Percentiles rank a stretch among this genome's conserved stretches.
phyloP scores from a whole-genome alignment of 2,113 vertebrate species.

The Trogon melanurus region DNA sequence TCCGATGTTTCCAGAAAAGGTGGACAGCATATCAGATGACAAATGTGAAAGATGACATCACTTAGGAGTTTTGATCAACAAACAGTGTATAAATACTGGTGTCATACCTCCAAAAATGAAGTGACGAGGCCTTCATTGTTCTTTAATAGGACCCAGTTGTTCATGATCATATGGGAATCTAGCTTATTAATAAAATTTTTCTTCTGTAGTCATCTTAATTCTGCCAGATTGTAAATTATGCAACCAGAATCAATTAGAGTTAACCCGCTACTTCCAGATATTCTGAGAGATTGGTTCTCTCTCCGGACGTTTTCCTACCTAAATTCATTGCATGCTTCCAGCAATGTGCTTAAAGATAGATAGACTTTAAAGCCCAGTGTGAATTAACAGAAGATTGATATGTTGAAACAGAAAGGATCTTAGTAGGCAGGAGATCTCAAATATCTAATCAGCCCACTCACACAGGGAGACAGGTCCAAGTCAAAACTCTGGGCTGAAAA shows the following conservation, averaged over 20 bases:
- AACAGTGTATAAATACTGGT: constrained; percentile 59
- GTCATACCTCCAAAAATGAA: constrained; percentile 51
- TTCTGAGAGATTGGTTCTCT: background rate
- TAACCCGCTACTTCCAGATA: background rate
- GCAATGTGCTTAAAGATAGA: background rate
- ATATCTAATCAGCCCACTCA: background rate
- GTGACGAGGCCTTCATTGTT: constrained; percentile 69
- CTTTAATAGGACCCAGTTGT: constrained; percentile 59
- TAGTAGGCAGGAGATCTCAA: background rate
- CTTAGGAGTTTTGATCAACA: constrained; percentile 5
- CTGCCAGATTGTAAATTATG: constrained; percentile 32
- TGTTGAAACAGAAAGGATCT: background rate
- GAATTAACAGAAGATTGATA: constrained; percentile 1
- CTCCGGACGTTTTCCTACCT: background rate
- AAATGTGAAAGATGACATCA: background rate
- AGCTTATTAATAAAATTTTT: constrained; percentile 57
- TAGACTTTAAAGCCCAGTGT: background rate
- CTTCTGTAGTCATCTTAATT: constrained; percentile 26
- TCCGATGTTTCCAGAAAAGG: background rate
- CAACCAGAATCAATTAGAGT: background rate
- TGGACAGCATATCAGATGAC: background rate
- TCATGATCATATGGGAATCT: constrained; percentile 47
- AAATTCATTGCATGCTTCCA: background rate
- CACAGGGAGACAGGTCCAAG: background rate
- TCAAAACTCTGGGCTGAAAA: background rate